Percentiles rank a stretch among this genome's conserved stretches.
These are phyloP conservation scores for Apistogramma diplotaenia DNA, from an alignment of 2,113 vertebrate species.

Conservation along the genomic window DNA sequence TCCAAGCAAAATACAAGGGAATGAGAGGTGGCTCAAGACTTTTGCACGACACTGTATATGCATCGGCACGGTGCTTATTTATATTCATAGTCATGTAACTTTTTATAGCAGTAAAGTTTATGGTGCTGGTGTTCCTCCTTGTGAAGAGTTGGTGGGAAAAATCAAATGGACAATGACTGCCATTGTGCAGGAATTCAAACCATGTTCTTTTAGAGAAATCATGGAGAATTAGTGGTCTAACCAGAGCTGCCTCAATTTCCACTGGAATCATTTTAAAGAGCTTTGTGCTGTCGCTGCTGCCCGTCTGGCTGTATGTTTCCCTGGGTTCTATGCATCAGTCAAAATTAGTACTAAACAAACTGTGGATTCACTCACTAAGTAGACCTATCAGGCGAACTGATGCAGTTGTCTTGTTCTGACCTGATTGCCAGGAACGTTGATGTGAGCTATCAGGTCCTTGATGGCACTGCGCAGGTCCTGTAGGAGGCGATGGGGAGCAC, in stretches of 20 bases:
- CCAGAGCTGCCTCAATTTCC: constrained; percentile 32
- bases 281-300: constrained; percentile 26
- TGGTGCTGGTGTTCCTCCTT: background rate
- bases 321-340: constrained; percentile 20
- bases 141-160: constrained; percentile 36
- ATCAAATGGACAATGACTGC: constrained; percentile 33
- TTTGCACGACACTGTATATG: background rate
- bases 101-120: background rate
- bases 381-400: background rate
- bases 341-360: background rate
- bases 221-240: constrained; percentile 56
- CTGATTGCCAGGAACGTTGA: constrained; percentile 85
- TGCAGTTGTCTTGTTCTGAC: constrained; percentile 59
- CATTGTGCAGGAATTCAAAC: constrained; percentile 42
- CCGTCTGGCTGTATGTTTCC: background rate
- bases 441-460: constrained; percentile 82
- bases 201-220: constrained; percentile 46
- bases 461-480: constrained; percentile 83
- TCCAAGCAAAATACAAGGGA: background rate
- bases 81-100: background rate
- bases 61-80: background rate
- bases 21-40: background rate
- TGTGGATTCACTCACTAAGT: background rate
- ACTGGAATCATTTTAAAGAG: constrained; percentile 23
- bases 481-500: constrained; percentile 78